Evolutionary conservation across 2,888 invertebrate genomes (phyloP), one percentile per base, ranked within the genome.

Genomic region (Oscheius sp.): DNA sequence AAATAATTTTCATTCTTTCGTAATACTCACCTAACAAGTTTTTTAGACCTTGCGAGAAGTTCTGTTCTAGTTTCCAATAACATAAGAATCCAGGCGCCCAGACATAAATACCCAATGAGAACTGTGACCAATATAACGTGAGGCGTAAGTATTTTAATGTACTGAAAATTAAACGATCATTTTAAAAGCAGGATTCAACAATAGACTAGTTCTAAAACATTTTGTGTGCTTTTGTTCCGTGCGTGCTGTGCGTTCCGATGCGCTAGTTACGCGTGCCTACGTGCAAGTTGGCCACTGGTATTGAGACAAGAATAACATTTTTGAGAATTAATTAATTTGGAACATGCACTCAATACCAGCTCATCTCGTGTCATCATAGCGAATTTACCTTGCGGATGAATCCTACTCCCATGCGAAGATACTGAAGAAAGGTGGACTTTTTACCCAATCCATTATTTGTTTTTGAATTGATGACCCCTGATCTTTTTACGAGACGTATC

Each of bases 101-200:
- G 50, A 57, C 85, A 86, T 15, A 86, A 57, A 63, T 86, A 86
- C 31, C 82, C 84, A 34, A 86, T 82, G 23, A 86, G 74, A 45
- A 86, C 82, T n/a, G 78, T 70, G 65, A 86, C 84, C 64, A 86
- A 73, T 25, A 86, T 82, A 39, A 86, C 77, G 69, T 86, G 86
- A 42, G 86, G 86, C 34, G 82, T 76, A n/a, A 86, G 77, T 53
- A 85, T 86, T 80, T 86, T 86, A 72, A 86, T 79, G 66, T 84
- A 83, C 85, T 85, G 79, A 64, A 63, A 61, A 3, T 27, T 25
- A 23, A n/a, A 63, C 1, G 6, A 45, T 34, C 25, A 3, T 64
- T 17, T n/a, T 29, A 27, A 4, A 20, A 8, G 10, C 34, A 34
- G 25, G n/a, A n/a, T n/a, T n/a, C 31, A 57, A 37, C 39, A 23